Percentiles rank a stretch among this genome's conserved stretches.
Evolutionary conservation across 2,888 invertebrate genomes (phyloP).

Genomic region (Agonum fuliginosum): DNA sequence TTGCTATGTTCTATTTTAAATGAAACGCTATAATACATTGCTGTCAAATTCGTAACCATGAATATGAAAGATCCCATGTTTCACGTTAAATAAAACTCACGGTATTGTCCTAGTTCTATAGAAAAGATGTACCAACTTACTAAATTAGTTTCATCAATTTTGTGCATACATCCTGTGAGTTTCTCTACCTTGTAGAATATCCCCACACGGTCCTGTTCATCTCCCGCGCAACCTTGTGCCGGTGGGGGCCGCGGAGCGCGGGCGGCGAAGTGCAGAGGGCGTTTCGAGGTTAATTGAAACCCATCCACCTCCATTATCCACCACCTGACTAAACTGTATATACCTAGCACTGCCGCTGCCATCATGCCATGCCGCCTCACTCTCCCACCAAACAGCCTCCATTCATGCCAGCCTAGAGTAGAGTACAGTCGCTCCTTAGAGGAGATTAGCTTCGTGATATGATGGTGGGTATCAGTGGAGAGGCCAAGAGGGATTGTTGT

Average conservation of each 20-base stretch:
- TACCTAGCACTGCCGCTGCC: constrained; percentile 57
- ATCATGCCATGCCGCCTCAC: constrained; percentile 17
- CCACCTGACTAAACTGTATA: constrained; percentile 68
- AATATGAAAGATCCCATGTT: no score
- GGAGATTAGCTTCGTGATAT: constrained; percentile 10
- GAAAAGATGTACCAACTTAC: no score
- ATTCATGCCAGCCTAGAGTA: not conserved
- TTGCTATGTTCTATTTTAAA: no score
- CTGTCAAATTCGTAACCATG: no score
- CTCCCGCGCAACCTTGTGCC: not conserved
- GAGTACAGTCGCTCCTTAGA: not conserved
- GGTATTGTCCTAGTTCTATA: no score
- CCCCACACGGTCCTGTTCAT: not conserved
- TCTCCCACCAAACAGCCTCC: constrained; percentile 18
- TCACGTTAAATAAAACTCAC: no score
- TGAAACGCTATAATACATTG: no score
- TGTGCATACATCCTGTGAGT: no score
- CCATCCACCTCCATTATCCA: constrained; percentile 71
- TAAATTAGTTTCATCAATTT: no score
- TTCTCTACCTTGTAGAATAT: not conserved
- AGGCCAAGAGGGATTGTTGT: no score
- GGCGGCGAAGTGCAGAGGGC: constrained; percentile 51
- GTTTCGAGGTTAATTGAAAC: constrained; percentile 71
- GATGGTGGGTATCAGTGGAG: no score
- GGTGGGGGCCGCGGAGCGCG: not conserved